Evolutionary conservation across 37 sponge, comb jelly and placozoan genomes (phyloP).

Genomic region (Lycopodina hypogea): DNA sequence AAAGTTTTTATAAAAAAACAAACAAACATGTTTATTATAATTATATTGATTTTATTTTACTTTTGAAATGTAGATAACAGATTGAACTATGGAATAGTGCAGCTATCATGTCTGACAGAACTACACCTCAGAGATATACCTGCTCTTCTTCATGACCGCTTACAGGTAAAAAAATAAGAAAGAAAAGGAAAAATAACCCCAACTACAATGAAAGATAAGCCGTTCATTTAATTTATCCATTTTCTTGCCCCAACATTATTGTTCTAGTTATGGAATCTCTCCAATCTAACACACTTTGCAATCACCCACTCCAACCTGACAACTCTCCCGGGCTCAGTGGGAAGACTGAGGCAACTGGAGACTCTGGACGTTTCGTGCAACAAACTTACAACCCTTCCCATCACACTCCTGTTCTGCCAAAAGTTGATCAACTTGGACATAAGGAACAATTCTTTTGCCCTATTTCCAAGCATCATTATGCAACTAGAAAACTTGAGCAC

Average conservation of each 20-base stretch:
- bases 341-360: slow-evolving; percentile 58
- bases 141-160: slow-evolving; percentile 5
- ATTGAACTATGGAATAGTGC: slow-evolving; percentile 25
- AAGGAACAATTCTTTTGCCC: slow-evolving; percentile 19
- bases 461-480: slow-evolving; percentile 42
- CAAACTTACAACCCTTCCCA: slow-evolving; percentile 44
- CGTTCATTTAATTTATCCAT: neutral
- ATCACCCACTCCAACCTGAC: slow-evolving; percentile 34
- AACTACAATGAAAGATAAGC: neutral
- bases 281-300: slow-evolving; percentile 43
- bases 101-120: slow-evolving; percentile 35
- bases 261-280: slow-evolving; percentile 58
- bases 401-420: slow-evolving; percentile 60
- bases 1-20: no score
- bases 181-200: neutral
- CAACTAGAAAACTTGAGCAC: slow-evolving; percentile 36
- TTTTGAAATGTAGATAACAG: neutral
- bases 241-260: neutral
- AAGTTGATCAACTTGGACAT: slow-evolving; percentile 37
- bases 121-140: slow-evolving; percentile 28
- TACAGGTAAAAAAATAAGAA: slow-evolving; percentile 34
- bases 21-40: no score
- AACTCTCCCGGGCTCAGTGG: slow-evolving; percentile 53
- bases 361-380: slow-evolving; percentile 48
- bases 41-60: neutral